Percentiles rank a stretch among this genome's conserved stretches.
phyloP scores from a whole-genome alignment of 2,888 invertebrate genomes.

The Hemithea aestivaria region DNA sequence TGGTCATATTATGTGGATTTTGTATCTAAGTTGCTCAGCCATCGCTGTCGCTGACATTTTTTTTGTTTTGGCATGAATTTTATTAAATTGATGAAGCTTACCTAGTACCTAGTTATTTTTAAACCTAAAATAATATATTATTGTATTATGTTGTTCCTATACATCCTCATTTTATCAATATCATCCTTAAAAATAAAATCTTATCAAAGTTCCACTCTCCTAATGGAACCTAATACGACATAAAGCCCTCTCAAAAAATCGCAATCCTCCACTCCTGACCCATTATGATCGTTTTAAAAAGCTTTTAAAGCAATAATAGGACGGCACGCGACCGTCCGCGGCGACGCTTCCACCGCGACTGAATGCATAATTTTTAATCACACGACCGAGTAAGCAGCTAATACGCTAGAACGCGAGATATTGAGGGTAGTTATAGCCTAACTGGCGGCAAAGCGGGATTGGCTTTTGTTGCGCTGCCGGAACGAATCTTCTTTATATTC shows the following conservation, averaged over 20 bases:
- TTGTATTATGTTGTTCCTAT: too few species aligned
- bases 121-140: too few species aligned
- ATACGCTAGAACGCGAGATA: slow-evolving; percentile 69
- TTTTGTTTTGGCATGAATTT: too few species aligned
- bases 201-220: neutral
- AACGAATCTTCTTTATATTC: slow-evolving; percentile 44
- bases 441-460: slow-evolving; percentile 45
- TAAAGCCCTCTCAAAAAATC: slow-evolving; percentile 12
- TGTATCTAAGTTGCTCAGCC: too few species aligned
- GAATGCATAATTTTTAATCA: slow-evolving; percentile 77
- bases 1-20: too few species aligned
- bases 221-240: slow-evolving; percentile 13
- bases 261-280: slow-evolving; percentile 19
- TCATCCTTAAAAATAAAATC: too few species aligned
- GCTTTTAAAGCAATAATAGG: slow-evolving; percentile 56
- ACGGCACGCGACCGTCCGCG: slow-evolving; percentile 51
- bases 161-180: too few species aligned
- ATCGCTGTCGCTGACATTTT: too few species aligned
- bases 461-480: slow-evolving; percentile 44
- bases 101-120: too few species aligned
- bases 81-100: too few species aligned
- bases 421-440: slow-evolving; percentile 53
- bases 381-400: slow-evolving; percentile 75
- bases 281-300: slow-evolving; percentile 60
- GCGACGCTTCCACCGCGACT: slow-evolving; percentile 43